Evolutionary conservation across 2,113 vertebrate genomes (phyloP).

Genomic region (human (Homo sapiens)): GRCh38 chr7:97695001-97695500

Average conservation of each 20-base stretch:
- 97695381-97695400: background rate
- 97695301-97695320: background rate
- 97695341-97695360: background rate
- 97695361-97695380: background rate
- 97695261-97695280: background rate
- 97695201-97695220: background rate
- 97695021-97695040: background rate
- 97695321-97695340: background rate
- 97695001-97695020: background rate
- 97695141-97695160: background rate
- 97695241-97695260: background rate
- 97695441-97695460: too few relatives aligned
- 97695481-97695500: too few relatives aligned
- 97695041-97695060: background rate
- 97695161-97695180: conserved; percentile 6
- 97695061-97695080: background rate
- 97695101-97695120: background rate
- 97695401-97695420: background rate
- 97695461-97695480: too few relatives aligned
- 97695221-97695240: background rate
- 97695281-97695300: background rate
- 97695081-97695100: background rate
- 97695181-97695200: background rate
- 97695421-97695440: background rate
- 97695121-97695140: background rate